Conservation (phyloP, 2,797 vertebrate genomes). For the Sarcophilus harrisii region DNA sequence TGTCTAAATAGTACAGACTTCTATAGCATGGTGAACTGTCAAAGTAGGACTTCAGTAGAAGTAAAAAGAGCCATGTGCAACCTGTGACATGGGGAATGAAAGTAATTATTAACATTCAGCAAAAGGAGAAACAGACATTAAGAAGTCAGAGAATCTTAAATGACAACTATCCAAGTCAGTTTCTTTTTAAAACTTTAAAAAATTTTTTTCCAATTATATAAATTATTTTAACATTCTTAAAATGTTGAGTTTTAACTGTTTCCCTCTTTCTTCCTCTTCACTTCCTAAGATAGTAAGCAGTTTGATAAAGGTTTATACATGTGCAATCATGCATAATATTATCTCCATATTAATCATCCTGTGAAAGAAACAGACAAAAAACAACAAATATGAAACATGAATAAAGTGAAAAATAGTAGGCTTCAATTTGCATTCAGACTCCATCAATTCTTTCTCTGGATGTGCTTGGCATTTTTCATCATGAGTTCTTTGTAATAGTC, state of each 20-base stretch:
- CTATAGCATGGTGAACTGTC: background rate
- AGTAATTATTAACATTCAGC: background rate
- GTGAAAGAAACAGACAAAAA: background rate
- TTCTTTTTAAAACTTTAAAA: background rate
- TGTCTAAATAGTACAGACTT: background rate
- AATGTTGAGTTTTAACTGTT: background rate
- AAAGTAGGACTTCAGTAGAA: background rate
- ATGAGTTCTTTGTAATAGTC: background rate
- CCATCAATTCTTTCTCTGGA: background rate
- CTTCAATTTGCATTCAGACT: background rate
- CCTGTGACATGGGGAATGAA: background rate
- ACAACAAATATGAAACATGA: background rate
- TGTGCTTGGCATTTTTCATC: background rate
- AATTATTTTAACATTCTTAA: background rate
- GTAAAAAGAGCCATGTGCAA: background rate
- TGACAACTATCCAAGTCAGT: background rate
- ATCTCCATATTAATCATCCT: background rate
- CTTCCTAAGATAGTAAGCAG: background rate
- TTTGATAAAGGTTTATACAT: background rate
- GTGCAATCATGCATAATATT: background rate
- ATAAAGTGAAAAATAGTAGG: background rate
- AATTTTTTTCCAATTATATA: background rate
- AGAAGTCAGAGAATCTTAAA: background rate
- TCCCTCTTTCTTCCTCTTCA: background rate
- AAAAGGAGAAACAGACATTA: background rate